Conservation (phyloP, 2,888 invertebrate genomes). For the Eilema caniola region DNA sequence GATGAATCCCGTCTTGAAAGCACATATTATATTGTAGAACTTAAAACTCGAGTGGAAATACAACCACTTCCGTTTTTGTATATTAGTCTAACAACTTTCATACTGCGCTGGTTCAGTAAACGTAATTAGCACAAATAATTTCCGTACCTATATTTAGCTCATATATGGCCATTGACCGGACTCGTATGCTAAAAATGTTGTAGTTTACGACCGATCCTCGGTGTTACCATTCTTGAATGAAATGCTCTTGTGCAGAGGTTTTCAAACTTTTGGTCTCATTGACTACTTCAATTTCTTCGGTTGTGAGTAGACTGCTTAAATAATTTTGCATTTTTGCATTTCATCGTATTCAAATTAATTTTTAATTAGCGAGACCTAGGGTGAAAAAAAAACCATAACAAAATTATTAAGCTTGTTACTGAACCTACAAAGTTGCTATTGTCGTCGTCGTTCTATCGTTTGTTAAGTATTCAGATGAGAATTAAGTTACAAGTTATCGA, state of each 20-base stretch:
- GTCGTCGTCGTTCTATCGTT: background rate
- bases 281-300: background rate
- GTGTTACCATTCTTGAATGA: conserved; percentile 37
- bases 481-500: background rate
- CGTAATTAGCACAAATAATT: conserved; percentile 33
- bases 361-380: background rate
- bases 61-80: background rate
- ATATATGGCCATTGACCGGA: conserved; percentile 23
- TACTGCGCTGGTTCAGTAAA: conserved; percentile 27
- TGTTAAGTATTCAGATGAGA: background rate
- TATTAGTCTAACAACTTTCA: background rate
- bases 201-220: conserved; percentile 33
- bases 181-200: conserved; percentile 32
- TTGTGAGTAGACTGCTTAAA: background rate
- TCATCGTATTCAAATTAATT: too few relatives aligned
- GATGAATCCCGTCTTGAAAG: too few relatives aligned
- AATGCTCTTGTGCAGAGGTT: conserved; percentile 23
- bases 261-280: background rate
- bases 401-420: background rate
- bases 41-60: too few relatives aligned
- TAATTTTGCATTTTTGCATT: too few relatives aligned
- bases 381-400: background rate
- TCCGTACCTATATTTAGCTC: conserved; percentile 30
- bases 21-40: too few relatives aligned
- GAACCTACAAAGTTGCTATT: background rate